Evolutionary conservation across 2,888 invertebrate species (phyloP).

Genomic region (Loripinus fragilis): DNA sequence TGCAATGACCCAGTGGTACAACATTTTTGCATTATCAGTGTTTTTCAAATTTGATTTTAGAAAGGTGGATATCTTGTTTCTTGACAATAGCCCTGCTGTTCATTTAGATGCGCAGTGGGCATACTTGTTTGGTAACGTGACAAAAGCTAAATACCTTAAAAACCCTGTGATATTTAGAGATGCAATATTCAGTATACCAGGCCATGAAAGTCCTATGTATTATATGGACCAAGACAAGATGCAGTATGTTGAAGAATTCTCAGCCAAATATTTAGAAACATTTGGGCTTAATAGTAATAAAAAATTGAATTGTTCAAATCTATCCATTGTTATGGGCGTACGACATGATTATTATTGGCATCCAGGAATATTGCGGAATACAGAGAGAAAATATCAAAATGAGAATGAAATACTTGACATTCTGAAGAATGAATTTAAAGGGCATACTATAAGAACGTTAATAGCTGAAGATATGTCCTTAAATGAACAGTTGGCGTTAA

Average conservation of each 20-base stretch:
- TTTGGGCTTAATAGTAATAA: conserved; percentile 35
- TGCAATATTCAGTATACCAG: conserved; percentile 48
- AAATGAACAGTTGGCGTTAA: background rate
- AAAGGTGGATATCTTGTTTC: conserved; percentile 35
- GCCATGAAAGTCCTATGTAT: conserved; percentile 53
- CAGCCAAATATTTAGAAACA: conserved; percentile 27
- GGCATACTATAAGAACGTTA: conserved; percentile 33
- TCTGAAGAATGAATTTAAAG: conserved; percentile 31
- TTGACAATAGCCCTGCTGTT: conserved; percentile 41
- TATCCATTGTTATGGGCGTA: conserved; percentile 35
- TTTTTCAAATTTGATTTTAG: conserved; percentile 32
- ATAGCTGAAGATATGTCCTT: conserved; percentile 42
- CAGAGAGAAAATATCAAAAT: conserved; percentile 54
- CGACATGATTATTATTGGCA: conserved; percentile 48
- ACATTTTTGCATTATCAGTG: conserved; percentile 42
- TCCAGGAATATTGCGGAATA: conserved; percentile 39
- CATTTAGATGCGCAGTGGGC: conserved; percentile 52
- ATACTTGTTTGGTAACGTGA: conserved; percentile 31
- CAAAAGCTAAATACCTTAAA: conserved; percentile 23
- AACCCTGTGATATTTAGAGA: conserved; percentile 30
- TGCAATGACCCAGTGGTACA: conserved; percentile 58
- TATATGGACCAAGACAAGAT: conserved; percentile 31
- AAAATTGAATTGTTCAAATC: conserved; percentile 31
- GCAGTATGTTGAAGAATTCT: conserved; percentile 49
- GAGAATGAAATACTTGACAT: conserved; percentile 40